phyloP scores from a whole-genome alignment of 2,888 invertebrate genomes.

The Lacanobia oleracea region DNA sequence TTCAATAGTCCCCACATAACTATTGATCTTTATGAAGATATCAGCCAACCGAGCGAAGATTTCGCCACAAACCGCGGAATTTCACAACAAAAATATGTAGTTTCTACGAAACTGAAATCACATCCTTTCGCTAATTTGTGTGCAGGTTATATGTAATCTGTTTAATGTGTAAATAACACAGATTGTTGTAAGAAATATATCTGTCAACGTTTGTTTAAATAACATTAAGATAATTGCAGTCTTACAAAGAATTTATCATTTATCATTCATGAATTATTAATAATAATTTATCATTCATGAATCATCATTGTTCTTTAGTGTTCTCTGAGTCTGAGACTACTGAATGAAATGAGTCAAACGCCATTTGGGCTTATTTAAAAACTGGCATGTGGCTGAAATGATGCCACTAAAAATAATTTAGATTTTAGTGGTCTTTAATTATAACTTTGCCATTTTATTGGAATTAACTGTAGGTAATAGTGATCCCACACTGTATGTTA shows the following conservation, averaged over 20 bases:
- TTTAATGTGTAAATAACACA: neutral
- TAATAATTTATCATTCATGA: no score
- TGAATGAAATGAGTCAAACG: constrained; percentile 17
- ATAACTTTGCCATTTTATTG: no score
- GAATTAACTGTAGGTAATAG: no score
- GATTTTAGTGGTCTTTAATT: no score
- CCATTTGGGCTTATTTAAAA: no score
- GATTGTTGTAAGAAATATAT: neutral
- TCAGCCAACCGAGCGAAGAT: neutral
- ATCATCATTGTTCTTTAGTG: constrained; percentile 13
- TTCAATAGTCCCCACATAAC: no score
- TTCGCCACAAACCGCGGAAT: neutral
- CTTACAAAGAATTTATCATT: constrained; percentile 3
- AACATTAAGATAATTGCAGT: constrained; percentile 4
- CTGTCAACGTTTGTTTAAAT: constrained; percentile 14
- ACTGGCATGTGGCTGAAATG: no score
- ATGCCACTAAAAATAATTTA: no score
- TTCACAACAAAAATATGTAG: constrained; percentile 1
- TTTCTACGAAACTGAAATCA: constrained; percentile 17
- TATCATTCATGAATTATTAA: no score
- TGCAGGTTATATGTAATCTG: constrained; percentile 1
- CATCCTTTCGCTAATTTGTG: constrained; percentile 24
- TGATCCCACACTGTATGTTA: no score
- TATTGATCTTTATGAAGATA: neutral
- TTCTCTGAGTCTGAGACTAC: constrained; percentile 14